Conservation (phyloP, 2,113 vertebrate genomes). For the Pteropus alecto region DNA sequence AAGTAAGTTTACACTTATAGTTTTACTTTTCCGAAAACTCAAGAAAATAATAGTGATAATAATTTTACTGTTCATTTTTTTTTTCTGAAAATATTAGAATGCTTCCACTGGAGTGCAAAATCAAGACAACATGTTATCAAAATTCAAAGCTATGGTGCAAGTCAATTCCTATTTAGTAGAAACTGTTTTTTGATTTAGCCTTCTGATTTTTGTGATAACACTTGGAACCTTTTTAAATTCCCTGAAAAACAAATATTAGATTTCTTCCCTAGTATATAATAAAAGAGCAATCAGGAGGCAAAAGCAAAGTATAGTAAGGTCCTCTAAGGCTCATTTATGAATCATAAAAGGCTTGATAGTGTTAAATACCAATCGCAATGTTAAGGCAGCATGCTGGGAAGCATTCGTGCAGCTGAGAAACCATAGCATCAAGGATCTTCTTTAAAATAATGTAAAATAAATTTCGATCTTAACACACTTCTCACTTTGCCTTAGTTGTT, state of each 20-base stretch:
- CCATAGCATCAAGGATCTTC: background rate
- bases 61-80: background rate
- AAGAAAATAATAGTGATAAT: background rate
- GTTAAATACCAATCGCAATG: conserved; percentile 45
- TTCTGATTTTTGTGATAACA: conserved; percentile 48
- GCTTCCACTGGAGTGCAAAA: background rate
- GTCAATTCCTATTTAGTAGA: background rate
- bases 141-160: background rate
- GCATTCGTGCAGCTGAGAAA: background rate
- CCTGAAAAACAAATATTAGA: background rate
- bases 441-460: conserved; percentile 21
- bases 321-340: conserved; percentile 57
- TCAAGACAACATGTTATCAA: background rate
- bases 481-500: background rate
- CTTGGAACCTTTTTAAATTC: background rate
- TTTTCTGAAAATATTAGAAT: background rate
- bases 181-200: conserved; percentile 22
- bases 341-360: conserved; percentile 31
- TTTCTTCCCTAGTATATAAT: conserved; percentile 37
- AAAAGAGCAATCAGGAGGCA: conserved; percentile 34
- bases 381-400: background rate
- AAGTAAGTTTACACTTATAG: background rate
- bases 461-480: conserved; percentile 16
- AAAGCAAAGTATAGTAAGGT: background rate
- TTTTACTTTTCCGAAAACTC: background rate